phyloP scores from a whole-genome alignment of 2,797 vertebrate genomes.

The Rhinatrema bivittatum region DNA sequence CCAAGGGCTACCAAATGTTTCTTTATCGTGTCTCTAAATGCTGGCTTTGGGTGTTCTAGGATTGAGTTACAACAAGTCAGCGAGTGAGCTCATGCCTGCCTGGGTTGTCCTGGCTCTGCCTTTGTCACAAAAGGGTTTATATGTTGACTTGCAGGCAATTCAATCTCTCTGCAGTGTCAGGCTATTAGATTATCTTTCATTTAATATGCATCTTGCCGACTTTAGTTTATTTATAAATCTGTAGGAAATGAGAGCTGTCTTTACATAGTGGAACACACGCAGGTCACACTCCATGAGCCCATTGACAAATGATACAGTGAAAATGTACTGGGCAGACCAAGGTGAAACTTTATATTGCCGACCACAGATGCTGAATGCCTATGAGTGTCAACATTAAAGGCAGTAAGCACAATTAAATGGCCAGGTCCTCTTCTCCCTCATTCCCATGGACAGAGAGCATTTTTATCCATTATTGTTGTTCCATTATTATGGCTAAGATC shows the following conservation, averaged over 20 bases:
- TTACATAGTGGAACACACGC: conserved; percentile 3
- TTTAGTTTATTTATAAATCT: neutral
- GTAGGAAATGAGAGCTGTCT: neutral
- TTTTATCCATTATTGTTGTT: too few relatives aligned
- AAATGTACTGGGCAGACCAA: conserved; percentile 1
- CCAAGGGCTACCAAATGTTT: too few relatives aligned
- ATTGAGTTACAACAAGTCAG: too few relatives aligned
- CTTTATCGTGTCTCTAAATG: too few relatives aligned
- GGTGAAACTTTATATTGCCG: neutral
- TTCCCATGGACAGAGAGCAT: too few relatives aligned
- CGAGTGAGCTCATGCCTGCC: conserved; percentile 1
- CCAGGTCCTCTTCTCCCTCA: too few relatives aligned
- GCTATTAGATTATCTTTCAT: conserved; percentile 10
- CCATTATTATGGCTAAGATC: too few relatives aligned
- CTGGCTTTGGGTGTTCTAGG: conserved; percentile 14
- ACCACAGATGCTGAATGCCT: too few relatives aligned
- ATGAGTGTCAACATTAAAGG: too few relatives aligned
- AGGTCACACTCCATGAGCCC: neutral
- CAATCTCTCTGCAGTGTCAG: neutral
- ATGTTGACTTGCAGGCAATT: conserved; percentile 7
- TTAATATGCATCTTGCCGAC: neutral
- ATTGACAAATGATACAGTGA: neutral
- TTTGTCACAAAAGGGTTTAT: conserved; percentile 12
- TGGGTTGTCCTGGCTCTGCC: conserved; percentile 6
- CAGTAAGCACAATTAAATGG: too few relatives aligned